phyloP scores from a whole-genome alignment of 2,113 vertebrate genomes.

The Serinus canaria region DNA sequence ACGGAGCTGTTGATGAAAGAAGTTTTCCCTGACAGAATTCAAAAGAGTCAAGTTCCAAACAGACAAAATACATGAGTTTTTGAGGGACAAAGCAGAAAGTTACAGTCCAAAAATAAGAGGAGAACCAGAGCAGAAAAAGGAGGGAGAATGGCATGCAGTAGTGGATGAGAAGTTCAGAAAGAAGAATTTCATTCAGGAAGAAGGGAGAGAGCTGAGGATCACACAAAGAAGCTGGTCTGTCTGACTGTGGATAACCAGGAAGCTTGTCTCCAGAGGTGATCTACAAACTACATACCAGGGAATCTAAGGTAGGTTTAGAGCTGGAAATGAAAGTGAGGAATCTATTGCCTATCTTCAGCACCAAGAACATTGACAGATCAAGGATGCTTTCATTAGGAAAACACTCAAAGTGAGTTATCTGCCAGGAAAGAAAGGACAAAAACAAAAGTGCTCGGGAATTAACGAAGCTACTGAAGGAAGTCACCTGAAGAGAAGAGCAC shows the following conservation, averaged over 20 bases:
- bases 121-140: neutral
- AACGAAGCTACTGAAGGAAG: slow-evolving; percentile 22
- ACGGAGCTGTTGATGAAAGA: neutral
- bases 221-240: neutral
- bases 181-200: neutral
- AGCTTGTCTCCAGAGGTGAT: neutral
- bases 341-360: neutral
- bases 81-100: neutral
- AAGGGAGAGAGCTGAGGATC: neutral
- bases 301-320: neutral
- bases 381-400: slow-evolving; percentile 6
- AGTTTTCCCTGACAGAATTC: neutral
- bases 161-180: neutral
- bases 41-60: neutral
- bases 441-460: neutral
- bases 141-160: neutral
- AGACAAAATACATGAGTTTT: neutral
- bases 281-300: neutral
- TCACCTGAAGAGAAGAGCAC: neutral
- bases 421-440: neutral
- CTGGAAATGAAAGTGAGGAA: neutral
- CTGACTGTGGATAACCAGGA: neutral
- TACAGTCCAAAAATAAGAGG: neutral
- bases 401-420: neutral
- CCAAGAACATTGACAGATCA: neutral